Conservation (phyloP, 2,888 invertebrate species). For the Archips crataeganus region DNA sequence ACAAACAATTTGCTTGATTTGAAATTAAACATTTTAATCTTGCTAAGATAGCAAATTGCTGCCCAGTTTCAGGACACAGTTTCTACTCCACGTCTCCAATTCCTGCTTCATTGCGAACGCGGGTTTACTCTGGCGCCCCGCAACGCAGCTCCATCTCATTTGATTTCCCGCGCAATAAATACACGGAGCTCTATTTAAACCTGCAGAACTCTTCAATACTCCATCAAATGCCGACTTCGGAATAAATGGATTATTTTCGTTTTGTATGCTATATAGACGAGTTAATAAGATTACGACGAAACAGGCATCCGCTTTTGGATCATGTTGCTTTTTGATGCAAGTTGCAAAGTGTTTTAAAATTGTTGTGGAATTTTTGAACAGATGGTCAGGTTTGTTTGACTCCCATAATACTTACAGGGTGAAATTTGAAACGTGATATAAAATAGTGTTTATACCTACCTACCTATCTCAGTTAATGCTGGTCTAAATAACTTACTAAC, state of each 20-base stretch:
- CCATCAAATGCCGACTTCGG: conserved; percentile 19
- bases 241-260: conserved; percentile 34
- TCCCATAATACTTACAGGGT: too few relatives aligned
- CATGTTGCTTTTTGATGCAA: not conserved
- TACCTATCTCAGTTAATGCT: too few relatives aligned
- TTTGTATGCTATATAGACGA: conserved; percentile 21
- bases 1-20: too few relatives aligned
- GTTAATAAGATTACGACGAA: not conserved
- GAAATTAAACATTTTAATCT: too few relatives aligned
- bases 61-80: too few relatives aligned
- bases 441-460: too few relatives aligned
- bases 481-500: too few relatives aligned
- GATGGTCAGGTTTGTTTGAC: too few relatives aligned
- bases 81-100: not conserved
- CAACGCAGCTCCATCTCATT: conserved; percentile 32
- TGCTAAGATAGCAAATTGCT: too few relatives aligned
- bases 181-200: conserved; percentile 24
- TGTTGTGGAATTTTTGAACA: not conserved
- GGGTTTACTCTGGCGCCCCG: conserved; percentile 5
- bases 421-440: too few relatives aligned
- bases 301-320: not conserved
- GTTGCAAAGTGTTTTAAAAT: not conserved
- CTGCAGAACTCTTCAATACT: conserved; percentile 21
- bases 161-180: conserved; percentile 37
- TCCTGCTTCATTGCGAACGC: not conserved